Evolutionary conservation across 2,888 invertebrate species (phyloP).

Genomic region (Gari tellinella): DNA sequence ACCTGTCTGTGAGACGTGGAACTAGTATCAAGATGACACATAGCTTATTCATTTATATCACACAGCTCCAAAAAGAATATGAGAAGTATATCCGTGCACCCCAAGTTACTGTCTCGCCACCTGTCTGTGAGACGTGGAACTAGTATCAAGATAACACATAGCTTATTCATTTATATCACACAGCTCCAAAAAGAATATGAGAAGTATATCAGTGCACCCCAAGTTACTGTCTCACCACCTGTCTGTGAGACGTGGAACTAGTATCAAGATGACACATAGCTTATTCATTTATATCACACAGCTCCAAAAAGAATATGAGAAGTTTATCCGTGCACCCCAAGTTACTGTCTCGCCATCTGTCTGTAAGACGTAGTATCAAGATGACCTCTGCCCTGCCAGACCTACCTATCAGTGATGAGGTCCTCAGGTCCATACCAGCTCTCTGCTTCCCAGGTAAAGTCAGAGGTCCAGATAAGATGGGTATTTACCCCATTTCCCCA

Average conservation of each 20-base stretch:
- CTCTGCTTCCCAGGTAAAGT: conserved; percentile 81
- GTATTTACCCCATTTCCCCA: too few species aligned
- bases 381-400: conserved; percentile 36
- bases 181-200: conserved; percentile 18
- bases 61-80: too few species aligned
- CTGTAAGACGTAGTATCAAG: conserved; percentile 24
- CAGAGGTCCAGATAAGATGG: neutral
- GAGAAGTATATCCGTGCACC: too few species aligned
- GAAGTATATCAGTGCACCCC: neutral
- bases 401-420: conserved; percentile 77
- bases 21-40: too few species aligned
- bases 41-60: too few species aligned
- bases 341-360: conserved; percentile 43
- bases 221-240: neutral
- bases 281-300: neutral
- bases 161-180: neutral
- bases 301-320: conserved; percentile 19
- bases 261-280: too few species aligned
- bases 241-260: too few species aligned
- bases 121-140: too few species aligned
- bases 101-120: too few species aligned
- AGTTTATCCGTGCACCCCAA: conserved; percentile 41
- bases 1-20: too few species aligned
- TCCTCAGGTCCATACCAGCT: conserved; percentile 74
- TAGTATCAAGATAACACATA: too few species aligned